Conservation (phyloP, 2,888 invertebrate genomes). For the Myopa testacea region DNA sequence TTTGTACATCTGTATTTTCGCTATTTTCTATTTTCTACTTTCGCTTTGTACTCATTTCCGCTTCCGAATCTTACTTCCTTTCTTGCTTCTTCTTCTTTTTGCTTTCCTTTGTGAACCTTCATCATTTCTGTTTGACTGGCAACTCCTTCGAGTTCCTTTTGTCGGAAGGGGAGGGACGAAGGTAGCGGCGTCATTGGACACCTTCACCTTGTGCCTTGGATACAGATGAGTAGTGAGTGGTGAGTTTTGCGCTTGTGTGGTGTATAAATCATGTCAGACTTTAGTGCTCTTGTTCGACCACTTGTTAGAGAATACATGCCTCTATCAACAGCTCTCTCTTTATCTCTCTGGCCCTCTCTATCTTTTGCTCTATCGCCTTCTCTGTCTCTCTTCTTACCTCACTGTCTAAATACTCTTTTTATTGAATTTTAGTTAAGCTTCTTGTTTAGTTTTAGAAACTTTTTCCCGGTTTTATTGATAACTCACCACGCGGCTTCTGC, state of each 20-base stretch:
- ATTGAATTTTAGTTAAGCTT: not conserved
- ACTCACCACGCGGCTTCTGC: not conserved
- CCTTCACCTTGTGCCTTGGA: slow-evolving; percentile 25
- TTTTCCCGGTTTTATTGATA: not conserved
- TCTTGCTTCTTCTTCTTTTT: slow-evolving; percentile 17
- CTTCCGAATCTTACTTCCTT: slow-evolving; percentile 54
- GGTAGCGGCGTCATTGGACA: not conserved
- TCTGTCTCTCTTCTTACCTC: not conserved
- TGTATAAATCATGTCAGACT: not conserved
- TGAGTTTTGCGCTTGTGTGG: slow-evolving; percentile 11
- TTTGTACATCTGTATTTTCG: not conserved
- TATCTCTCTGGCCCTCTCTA: not conserved
- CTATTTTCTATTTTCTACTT: slow-evolving; percentile 41
- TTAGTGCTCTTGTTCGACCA: slow-evolving; percentile 50
- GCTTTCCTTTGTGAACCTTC: slow-evolving; percentile 49
- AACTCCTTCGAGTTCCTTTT: slow-evolving; percentile 7
- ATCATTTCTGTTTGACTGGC: slow-evolving; percentile 44
- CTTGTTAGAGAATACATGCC: slow-evolving; percentile 53
- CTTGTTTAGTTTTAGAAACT: not conserved
- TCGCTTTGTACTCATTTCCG: slow-evolving; percentile 58
- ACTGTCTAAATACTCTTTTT: not conserved
- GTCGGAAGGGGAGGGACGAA: slow-evolving; percentile 46
- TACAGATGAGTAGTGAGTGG: slow-evolving; percentile 1
- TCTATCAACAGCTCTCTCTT: not conserved
- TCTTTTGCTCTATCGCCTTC: not conserved